Evolutionary conservation across 2,113 vertebrate species (phyloP).

Genomic region (Polyodon spathula): DNA sequence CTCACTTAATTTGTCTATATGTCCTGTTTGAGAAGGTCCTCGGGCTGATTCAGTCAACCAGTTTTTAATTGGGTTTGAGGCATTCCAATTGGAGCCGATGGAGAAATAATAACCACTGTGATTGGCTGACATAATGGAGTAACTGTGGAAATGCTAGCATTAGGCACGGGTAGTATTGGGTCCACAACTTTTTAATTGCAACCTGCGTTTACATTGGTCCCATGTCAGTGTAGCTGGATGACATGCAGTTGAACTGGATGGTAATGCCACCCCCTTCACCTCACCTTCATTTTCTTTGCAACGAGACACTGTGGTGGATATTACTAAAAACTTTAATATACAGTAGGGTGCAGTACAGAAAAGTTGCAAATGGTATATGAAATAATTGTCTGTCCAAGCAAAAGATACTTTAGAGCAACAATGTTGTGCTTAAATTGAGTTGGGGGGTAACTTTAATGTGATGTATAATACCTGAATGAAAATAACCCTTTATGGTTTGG

Average conservation of each 20-base stretch:
- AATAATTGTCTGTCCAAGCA: no score
- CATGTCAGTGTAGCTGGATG: constrained; percentile 15
- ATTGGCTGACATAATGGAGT: constrained; percentile 35
- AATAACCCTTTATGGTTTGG: no score
- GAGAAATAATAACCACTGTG: constrained; percentile 51
- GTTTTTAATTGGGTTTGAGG: constrained; percentile 55
- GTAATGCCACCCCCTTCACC: constrained; percentile 35
- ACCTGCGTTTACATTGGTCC: constrained; percentile 9
- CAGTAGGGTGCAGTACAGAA: not conserved
- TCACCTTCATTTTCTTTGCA: constrained; percentile 17
- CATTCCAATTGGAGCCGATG: constrained; percentile 54
- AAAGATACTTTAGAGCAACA: no score
- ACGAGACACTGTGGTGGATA: constrained; percentile 33
- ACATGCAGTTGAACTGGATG: constrained; percentile 26
- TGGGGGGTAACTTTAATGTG: no score
- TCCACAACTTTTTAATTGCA: constrained; percentile 29
- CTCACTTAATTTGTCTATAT: constrained; percentile 42
- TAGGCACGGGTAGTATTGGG: constrained; percentile 21
- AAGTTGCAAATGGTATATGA: no score
- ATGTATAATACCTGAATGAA: no score
- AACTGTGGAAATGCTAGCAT: constrained; percentile 34
- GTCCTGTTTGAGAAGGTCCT: constrained; percentile 43
- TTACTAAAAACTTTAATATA: constrained; percentile 30
- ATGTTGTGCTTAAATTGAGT: no score
- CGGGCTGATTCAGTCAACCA: constrained; percentile 49